Evolutionary conservation across 2,113 vertebrate genomes (phyloP).

Genomic region (Gallinago media): DNA sequence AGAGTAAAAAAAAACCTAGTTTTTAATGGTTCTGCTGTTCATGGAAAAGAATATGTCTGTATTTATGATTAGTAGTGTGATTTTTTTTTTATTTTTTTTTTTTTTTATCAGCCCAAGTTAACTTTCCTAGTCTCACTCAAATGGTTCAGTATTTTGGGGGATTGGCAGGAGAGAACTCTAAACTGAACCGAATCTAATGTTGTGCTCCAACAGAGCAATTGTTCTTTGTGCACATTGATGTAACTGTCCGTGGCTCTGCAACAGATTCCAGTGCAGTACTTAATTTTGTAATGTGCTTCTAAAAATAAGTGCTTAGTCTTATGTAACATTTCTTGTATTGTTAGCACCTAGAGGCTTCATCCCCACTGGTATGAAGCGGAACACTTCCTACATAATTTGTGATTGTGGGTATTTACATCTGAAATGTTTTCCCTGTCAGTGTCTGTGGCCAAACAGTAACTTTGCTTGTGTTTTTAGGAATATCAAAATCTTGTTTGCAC

Average conservation of each 20-base stretch:
- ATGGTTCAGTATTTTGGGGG: not conserved
- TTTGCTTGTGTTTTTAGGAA: not conserved
- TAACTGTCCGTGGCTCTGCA: conserved; percentile 44
- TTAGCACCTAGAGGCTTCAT: conserved; percentile 64
- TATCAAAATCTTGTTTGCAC: not conserved
- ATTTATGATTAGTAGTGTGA: not conserved
- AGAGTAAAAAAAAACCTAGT: not conserved
- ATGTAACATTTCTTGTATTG: conserved; percentile 58
- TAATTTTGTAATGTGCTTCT: conserved; percentile 65
- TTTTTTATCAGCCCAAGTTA: not conserved
- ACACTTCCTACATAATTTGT: not conserved
- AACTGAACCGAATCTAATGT: not conserved
- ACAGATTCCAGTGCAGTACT: conserved; percentile 47
- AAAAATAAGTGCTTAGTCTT: conserved; percentile 56
- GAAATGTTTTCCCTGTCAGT: not conserved
- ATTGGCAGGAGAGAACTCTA: not conserved
- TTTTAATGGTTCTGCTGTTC: not conserved
- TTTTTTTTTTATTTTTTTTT: not conserved
- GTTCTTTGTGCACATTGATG: conserved; percentile 10
- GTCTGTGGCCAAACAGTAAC: not conserved
- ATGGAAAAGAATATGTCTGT: not conserved
- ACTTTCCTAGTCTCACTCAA: not conserved
- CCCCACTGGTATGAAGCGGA: not conserved
- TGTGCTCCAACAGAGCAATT: not conserved
- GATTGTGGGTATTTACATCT: not conserved